A percentile compares a stretch with the other conserved stretches of the same genome.
phyloP scores from a whole-genome alignment of 2,888 invertebrate species.

The Chaetogeoica ovagalla region DNA sequence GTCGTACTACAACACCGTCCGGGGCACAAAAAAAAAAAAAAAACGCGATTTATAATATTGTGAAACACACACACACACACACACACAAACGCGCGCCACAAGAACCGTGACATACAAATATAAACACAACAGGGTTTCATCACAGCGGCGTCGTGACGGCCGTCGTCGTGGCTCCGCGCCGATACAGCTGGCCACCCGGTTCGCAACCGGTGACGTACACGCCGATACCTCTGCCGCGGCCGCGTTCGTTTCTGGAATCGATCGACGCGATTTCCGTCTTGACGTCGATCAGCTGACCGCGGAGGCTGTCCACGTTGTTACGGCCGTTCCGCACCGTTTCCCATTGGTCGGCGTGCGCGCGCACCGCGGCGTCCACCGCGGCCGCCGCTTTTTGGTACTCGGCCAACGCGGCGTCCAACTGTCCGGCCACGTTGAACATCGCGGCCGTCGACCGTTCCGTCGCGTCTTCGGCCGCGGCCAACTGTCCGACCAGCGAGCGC shows the following conservation, averaged over 20 bases:
- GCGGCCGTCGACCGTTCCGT: constrained; percentile 20
- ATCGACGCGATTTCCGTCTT: neutral
- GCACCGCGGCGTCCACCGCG: neutral
- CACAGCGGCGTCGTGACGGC: too few relatives aligned
- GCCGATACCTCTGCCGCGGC: neutral
- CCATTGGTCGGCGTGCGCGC: neutral
- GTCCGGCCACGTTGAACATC: neutral
- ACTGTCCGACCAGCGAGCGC: neutral
- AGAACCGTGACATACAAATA: neutral
- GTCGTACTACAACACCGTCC: too few relatives aligned
- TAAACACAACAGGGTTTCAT: neutral
- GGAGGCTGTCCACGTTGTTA: neutral
- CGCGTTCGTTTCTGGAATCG: neutral
- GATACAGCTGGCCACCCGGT: too few relatives aligned
- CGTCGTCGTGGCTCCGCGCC: neutral
- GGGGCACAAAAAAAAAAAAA: too few relatives aligned
- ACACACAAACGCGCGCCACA: too few relatives aligned
- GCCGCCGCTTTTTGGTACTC: neutral
- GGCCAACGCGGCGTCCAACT: constrained; percentile 7
- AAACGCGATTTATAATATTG: too few relatives aligned
- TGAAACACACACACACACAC: too few relatives aligned
- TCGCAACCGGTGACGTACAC: neutral
- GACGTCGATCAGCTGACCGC: neutral
- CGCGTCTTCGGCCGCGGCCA: neutral
- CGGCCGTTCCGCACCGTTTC: neutral